These are phyloP conservation scores for Triplophysa dalaica DNA, from an alignment of 2,113 vertebrate genomes.

Conservation along the genomic window DNA sequence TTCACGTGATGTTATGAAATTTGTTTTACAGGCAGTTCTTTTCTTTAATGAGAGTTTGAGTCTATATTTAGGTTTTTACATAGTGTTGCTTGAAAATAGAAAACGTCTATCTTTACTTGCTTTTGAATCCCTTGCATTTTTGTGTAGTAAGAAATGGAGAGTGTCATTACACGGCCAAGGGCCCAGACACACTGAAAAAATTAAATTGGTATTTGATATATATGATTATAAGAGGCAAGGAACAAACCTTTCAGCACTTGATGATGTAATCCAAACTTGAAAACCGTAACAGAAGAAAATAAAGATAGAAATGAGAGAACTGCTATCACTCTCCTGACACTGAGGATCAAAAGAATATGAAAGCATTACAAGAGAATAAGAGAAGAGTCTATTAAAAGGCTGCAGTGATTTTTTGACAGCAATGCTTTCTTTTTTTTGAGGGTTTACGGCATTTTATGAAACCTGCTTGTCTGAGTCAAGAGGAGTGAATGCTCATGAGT, in stretches of 20 bases:
- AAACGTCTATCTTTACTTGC: slow-evolving; percentile 28
- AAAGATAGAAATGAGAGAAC: slow-evolving; percentile 6
- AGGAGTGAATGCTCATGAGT: slow-evolving; percentile 1
- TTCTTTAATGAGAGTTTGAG: slow-evolving; percentile 27
- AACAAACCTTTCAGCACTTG: slow-evolving; percentile 21
- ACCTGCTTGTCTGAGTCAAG: slow-evolving; percentile 17
- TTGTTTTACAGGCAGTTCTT: neutral
- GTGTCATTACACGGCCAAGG: slow-evolving; percentile 51
- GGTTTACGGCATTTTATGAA: slow-evolving; percentile 26
- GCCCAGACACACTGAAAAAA: slow-evolving; percentile 66
- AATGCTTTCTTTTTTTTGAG: neutral
- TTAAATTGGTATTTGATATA: slow-evolving; percentile 61
- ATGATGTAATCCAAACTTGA: slow-evolving; percentile 64
- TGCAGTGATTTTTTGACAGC: neutral
- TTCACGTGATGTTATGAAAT: neutral
- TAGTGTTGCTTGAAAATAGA: neutral
- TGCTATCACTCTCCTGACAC: slow-evolving; percentile 33
- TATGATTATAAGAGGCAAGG: slow-evolving; percentile 44
- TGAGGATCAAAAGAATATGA: slow-evolving; percentile 29
- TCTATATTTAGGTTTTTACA: neutral
- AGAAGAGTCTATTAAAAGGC: slow-evolving; percentile 13
- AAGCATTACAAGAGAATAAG: neutral
- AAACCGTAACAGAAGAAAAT: slow-evolving; percentile 47
- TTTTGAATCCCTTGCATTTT: slow-evolving; percentile 26
- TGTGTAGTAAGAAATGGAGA: slow-evolving; percentile 9